These are phyloP conservation scores for Eumacrocentrus americanus DNA, from an alignment of 2,888 invertebrate genomes.

Conservation along the genomic window DNA sequence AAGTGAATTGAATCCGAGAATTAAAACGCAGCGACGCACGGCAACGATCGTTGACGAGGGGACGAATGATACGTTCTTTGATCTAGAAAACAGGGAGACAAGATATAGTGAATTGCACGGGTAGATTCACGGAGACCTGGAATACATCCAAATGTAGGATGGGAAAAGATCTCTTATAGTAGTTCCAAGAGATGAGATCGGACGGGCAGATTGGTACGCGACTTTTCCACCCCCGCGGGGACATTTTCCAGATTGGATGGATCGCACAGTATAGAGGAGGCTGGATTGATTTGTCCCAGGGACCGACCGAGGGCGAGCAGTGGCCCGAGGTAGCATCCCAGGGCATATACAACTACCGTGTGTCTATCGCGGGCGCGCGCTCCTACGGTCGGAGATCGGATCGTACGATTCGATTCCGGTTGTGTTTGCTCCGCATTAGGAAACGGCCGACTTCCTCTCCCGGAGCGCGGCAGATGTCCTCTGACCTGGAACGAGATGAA, in stretches of 20 bases:
- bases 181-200: conserved; percentile 26
- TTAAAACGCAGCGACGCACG: too few species aligned
- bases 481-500: conserved; percentile 49
- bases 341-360: conserved; percentile 26
- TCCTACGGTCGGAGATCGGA: conserved; percentile 46
- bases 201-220: conserved; percentile 35
- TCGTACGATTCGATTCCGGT: conserved; percentile 44
- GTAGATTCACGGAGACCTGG: not conserved
- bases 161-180: not conserved
- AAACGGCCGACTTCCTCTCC: conserved; percentile 44
- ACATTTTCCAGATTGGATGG: conserved; percentile 45
- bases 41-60: too few species aligned
- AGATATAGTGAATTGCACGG: not conserved
- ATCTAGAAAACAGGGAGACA: conserved; percentile 17
- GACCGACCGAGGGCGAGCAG: conserved; percentile 25
- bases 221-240: conserved; percentile 38
- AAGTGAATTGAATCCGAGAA: too few species aligned
- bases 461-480: conserved; percentile 41
- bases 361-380: conserved; percentile 18
- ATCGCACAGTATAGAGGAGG: conserved; percentile 30
- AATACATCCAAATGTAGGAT: conserved; percentile 20
- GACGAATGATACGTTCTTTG: conserved; percentile 10
- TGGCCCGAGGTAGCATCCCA: conserved; percentile 1
- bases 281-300: conserved; percentile 43
- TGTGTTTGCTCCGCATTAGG: conserved; percentile 49